Base-by-base conservation (phyloP, 2,797 vertebrate genomes). In the Tympanoctomys barrerae region DNA sequence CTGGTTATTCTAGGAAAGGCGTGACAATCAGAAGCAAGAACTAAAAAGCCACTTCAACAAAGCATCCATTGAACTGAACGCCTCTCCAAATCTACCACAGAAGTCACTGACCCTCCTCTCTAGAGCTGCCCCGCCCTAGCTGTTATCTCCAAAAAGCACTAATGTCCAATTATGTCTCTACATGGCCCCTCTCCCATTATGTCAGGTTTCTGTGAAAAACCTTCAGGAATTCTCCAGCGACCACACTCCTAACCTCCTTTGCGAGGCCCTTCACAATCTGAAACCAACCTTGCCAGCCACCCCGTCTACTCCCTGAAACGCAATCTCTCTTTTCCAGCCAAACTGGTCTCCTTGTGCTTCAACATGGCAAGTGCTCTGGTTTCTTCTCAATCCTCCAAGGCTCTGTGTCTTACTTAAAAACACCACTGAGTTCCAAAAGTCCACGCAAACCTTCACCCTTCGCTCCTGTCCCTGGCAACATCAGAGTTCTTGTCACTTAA, bases 1-100 rank as follows among this genome's bases (percentile, higher is more conserved):
- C 79, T 90, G 77, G 71, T 85, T 89, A 88, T 61, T 95, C 81
- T 89, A 92, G 36, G 66, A 90, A 87, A 90, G 59, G 54, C 36
- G 8, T 52, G 33, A 70, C 64, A 66, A 90, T 77, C 26, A 13
- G 24, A 68, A 61, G 61, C 62, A 88, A 90, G 84, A 71, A 87
- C 62, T n/a, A 77, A 81, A 92, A 94, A 94, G 49, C 11, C 73
- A 88, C n/a, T 73, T 75, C 28, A 96, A 97, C 92, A 93, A 92
- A 95, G 82, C 86, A 26, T 68, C 77, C 81, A 90, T n/a, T 92
- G 87, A 95, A 54, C 1, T 57, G n/a, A 85, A 42, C 31, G n/a
- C 94, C 85, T 78, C 87, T 89, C 66, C 78, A 83, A 84, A 80
- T 73, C 59, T n/a, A 80, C 33, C 57, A 57, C 33, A 4, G 0